phyloP scores from a whole-genome alignment of 1,140 invertebrate genomes.

The Anthonomus grandis region DNA sequence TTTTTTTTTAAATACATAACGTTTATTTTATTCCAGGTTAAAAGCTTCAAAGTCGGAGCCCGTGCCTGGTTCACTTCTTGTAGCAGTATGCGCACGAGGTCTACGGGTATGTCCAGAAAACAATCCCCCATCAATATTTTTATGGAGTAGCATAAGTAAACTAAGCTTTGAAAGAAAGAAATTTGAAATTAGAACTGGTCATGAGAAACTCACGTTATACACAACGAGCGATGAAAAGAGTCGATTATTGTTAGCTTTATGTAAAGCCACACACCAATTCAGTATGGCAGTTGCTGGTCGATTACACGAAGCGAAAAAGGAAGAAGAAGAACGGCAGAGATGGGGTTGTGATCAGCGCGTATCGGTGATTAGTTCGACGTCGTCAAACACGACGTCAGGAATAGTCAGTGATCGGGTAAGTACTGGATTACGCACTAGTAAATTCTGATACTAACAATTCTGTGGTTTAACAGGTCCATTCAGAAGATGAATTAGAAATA shows the following conservation, averaged over 20 bases:
- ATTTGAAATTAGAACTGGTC: constrained; percentile 88
- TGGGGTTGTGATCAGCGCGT: constrained; percentile 70
- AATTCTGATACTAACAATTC: background rate
- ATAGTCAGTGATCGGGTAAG: constrained; percentile 84
- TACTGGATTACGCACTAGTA: background rate
- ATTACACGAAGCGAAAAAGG: constrained; percentile 71
- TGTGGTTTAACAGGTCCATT: constrained; percentile 59
- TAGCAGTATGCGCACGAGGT: constrained; percentile 82
- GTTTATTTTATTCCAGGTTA: constrained; percentile 54
- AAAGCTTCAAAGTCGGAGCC: constrained; percentile 77
- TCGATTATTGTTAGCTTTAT: constrained; percentile 82
- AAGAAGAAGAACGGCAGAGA: constrained; percentile 61
- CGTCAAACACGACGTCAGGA: constrained; percentile 91
- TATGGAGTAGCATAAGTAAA: constrained; percentile 92
- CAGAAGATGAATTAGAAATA: constrained; percentile 86
- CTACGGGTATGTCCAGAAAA: constrained; percentile 76
- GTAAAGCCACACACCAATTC: constrained; percentile 90
- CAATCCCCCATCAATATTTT: constrained; percentile 68
- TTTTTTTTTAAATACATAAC: background rate
- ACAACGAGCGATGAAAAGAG: constrained; percentile 89
- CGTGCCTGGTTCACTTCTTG: constrained; percentile 67
- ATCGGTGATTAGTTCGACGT: constrained; percentile 87
- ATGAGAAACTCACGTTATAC: constrained; percentile 85
- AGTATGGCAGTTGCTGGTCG: constrained; percentile 87
- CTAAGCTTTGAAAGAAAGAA: constrained; percentile 94